Conservation (phyloP, 35 echinoderm and acorn worm species). For the Eucidaris tribuloides region DNA sequence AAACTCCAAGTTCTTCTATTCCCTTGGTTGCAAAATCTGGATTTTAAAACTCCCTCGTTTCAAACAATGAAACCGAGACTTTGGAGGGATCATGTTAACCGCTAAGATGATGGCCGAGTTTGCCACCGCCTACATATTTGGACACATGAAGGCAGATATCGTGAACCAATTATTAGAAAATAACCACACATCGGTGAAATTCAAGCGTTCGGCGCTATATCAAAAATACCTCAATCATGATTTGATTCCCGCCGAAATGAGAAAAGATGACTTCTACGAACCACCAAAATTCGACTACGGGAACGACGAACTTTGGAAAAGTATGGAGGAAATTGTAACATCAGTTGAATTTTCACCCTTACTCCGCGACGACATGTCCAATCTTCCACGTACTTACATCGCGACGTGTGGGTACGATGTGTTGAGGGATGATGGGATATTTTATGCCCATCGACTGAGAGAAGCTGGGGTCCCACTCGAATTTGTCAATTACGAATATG, state of each 20-base stretch:
- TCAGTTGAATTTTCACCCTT: slow-evolving; percentile 31
- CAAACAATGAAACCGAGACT: not conserved
- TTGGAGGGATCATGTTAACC: slow-evolving; percentile 5
- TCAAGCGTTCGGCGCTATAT: not conserved
- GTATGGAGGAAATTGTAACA: not conserved
- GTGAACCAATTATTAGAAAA: not conserved
- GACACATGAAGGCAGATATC: not conserved
- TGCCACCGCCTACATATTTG: not conserved
- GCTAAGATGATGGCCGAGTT: not conserved
- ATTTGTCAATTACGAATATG: slow-evolving; percentile 63
- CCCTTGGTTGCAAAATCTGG: slow-evolving; percentile 55
- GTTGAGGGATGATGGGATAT: slow-evolving; percentile 71
- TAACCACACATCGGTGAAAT: not conserved
- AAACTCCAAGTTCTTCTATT: slow-evolving; percentile 68
- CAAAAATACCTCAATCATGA: slow-evolving; percentile 27
- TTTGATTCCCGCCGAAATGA: slow-evolving; percentile 20
- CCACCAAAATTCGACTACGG: not conserved
- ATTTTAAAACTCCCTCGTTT: slow-evolving; percentile 10
- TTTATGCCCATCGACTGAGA: slow-evolving; percentile 53
- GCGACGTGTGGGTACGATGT: slow-evolving; percentile 58
- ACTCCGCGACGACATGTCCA: slow-evolving; percentile 29
- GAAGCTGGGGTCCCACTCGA: slow-evolving; percentile 40
- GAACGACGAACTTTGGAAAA: not conserved
- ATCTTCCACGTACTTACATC: slow-evolving; percentile 62
- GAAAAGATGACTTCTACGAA: not conserved